Evolutionary conservation across 2,113 vertebrate genomes (phyloP).

Genomic region (Amphiprion ocellaris): DNA sequence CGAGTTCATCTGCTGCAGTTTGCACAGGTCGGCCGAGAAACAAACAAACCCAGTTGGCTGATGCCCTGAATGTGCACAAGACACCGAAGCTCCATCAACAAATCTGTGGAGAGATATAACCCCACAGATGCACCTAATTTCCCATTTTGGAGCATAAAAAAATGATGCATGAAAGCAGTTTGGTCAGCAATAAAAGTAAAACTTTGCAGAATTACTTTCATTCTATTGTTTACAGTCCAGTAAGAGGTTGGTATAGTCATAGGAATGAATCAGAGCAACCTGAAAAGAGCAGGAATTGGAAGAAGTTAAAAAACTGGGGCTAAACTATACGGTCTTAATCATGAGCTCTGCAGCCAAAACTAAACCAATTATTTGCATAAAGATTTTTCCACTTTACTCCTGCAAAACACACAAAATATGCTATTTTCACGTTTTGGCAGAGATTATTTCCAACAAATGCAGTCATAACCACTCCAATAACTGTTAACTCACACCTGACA

Average conservation of each 20-base stretch:
- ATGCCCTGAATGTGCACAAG: not conserved
- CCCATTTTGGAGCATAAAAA: not conserved
- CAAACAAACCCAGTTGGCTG: conserved; percentile 11
- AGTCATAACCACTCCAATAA: too few relatives aligned
- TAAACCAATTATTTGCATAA: too few relatives aligned
- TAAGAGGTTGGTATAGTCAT: not conserved
- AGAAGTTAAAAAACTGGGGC: too few relatives aligned
- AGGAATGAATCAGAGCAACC: not conserved
- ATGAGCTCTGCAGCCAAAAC: too few relatives aligned
- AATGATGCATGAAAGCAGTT: not conserved
- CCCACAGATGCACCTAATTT: not conserved
- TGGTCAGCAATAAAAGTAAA: not conserved
- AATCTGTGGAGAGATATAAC: conserved; percentile 12
- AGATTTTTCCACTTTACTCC: too few relatives aligned
- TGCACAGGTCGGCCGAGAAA: conserved; percentile 3
- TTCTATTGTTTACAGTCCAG: not conserved
- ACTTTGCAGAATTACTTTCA: not conserved
- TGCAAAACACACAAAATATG: too few relatives aligned
- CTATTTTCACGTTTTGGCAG: too few relatives aligned
- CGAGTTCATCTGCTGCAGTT: conserved; percentile 23
- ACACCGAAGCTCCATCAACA: not conserved
- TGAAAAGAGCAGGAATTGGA: too few relatives aligned
- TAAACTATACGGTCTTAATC: too few relatives aligned
- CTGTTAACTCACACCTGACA: too few relatives aligned
- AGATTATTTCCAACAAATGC: too few relatives aligned